Evolutionary conservation across 2,888 invertebrate genomes (phyloP).

Genomic region (Halictus quadricinctus): DNA sequence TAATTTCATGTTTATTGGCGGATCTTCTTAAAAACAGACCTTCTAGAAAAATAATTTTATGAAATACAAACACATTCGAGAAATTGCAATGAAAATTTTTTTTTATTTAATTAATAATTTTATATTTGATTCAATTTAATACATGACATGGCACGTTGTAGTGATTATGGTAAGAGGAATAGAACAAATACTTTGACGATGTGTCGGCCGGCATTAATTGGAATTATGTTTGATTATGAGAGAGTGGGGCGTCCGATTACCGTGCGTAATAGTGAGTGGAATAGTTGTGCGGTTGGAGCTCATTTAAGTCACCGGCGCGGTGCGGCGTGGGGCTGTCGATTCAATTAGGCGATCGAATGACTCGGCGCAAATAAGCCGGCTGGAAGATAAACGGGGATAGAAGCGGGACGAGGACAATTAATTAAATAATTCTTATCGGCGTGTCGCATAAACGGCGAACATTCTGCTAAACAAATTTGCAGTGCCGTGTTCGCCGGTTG

Average conservation of each 20-base stretch:
- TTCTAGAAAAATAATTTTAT: no score
- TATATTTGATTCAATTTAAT: no score
- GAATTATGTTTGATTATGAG: background rate
- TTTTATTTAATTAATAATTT: no score
- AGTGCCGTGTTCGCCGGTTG: background rate
- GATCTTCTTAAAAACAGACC: no score
- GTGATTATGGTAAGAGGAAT: background rate
- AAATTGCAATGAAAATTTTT: no score
- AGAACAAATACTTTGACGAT: background rate
- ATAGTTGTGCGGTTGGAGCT: background rate
- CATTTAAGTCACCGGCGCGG: background rate
- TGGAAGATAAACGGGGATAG: background rate
- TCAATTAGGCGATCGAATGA: slow-evolving; percentile 7
- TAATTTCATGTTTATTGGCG: no score
- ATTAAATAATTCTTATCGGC: slow-evolving; percentile 5
- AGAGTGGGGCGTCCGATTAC: background rate
- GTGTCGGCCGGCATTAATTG: background rate
- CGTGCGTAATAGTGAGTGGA: background rate
- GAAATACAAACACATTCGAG: no score
- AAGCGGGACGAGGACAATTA: background rate
- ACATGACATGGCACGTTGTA: no score
- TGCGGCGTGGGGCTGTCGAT: background rate
- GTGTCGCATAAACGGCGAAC: background rate
- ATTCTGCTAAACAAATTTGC: background rate
- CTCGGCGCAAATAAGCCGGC: slow-evolving; percentile 7